phyloP scores from a whole-genome alignment of 2,113 vertebrate genomes.

The Xenopus laevis region DNA sequence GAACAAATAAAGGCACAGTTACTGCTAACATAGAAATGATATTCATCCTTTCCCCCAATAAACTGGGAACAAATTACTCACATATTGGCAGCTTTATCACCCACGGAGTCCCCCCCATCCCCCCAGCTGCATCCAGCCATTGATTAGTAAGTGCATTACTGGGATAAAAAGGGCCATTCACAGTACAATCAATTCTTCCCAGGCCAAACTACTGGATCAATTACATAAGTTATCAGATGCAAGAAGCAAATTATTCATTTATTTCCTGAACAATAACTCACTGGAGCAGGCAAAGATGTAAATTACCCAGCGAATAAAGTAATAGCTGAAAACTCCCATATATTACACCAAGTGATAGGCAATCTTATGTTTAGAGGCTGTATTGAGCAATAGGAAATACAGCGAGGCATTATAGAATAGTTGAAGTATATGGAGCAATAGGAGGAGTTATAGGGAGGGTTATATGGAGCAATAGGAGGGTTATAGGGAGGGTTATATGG shows the following conservation, averaged over 20 bases:
- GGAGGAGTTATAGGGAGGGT: background rate
- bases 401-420: background rate
- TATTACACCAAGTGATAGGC: background rate
- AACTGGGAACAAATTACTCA: background rate
- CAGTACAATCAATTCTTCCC: conserved; percentile 32
- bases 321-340: background rate
- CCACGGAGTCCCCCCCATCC: background rate
- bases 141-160: conserved; percentile 40
- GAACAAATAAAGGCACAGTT: background rate
- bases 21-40: background rate
- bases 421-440: background rate
- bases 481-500: conserved; percentile 6
- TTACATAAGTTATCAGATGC: conserved; percentile 30
- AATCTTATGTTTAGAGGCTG: background rate
- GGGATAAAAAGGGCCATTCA: conserved; percentile 37
- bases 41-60: background rate
- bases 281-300: conserved; percentile 11
- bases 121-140: conserved; percentile 2
- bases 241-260: conserved; percentile 40
- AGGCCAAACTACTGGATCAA: conserved; percentile 37
- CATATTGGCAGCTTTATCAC: background rate
- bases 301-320: conserved; percentile 9
- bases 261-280: conserved; percentile 38
- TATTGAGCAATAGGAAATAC: background rate
- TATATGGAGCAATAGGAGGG: background rate